A percentile compares a stretch with the other conserved stretches of the same genome.
These are phyloP conservation scores for Enoplolaimus lenunculus DNA, from an alignment of 2,888 invertebrate species.

Conservation along the genomic window DNA sequence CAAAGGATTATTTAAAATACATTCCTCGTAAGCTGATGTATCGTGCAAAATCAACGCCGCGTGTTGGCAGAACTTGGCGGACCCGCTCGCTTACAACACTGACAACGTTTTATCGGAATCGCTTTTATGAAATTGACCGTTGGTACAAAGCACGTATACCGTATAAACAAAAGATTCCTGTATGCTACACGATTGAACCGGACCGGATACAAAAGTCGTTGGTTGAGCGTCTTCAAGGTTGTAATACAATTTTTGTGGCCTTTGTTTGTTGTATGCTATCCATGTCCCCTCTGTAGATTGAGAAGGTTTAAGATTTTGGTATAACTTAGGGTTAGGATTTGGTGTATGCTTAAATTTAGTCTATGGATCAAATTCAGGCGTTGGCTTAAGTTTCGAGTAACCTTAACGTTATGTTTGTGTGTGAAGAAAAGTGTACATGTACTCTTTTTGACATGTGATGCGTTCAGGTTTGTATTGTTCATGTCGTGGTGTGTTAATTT, in stretches of 20 bases:
- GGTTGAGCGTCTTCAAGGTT: slow-evolving; percentile 24
- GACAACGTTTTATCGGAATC: slow-evolving; percentile 15
- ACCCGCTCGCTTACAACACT: slow-evolving; percentile 13
- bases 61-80: slow-evolving; percentile 13
- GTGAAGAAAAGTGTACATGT: too few relatives aligned
- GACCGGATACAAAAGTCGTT: slow-evolving; percentile 28
- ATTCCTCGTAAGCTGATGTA: slow-evolving; percentile 12
- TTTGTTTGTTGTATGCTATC: background rate
- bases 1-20: slow-evolving; percentile 4
- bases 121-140: slow-evolving; percentile 35
- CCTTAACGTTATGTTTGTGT: too few relatives aligned
- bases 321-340: too few relatives aligned
- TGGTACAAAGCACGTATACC: slow-evolving; percentile 41
- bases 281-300: too few relatives aligned
- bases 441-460: too few relatives aligned
- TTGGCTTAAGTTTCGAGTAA: too few relatives aligned
- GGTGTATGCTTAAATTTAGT: too few relatives aligned
- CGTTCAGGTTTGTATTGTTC: too few relatives aligned
- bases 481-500: too few relatives aligned
- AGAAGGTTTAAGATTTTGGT: too few relatives aligned
- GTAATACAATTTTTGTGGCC: background rate
- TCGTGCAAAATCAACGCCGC: slow-evolving; percentile 2
- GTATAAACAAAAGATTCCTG: slow-evolving; percentile 32
- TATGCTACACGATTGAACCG: slow-evolving; percentile 36
- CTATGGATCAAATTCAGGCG: too few relatives aligned